Percentiles rank a stretch among this genome's conserved stretches.
phyloP scores from a whole-genome alignment of 2,888 invertebrate genomes.

The Oscheius onirici region DNA sequence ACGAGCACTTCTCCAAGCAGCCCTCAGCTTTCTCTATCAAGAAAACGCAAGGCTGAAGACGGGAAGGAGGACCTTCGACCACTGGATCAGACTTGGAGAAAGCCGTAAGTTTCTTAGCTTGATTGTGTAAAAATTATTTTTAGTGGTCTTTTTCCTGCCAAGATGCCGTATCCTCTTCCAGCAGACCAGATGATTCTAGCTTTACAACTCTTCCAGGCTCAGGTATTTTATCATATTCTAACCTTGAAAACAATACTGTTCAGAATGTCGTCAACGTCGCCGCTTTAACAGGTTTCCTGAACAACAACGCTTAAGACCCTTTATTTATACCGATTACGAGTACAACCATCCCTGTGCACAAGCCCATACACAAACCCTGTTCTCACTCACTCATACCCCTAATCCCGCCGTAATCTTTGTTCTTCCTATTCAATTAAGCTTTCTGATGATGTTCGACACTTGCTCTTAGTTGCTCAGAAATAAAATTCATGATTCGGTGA shows the following conservation, averaged over 20 bases:
- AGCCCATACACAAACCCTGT: background rate
- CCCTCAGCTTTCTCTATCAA: background rate
- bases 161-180: constrained; percentile 18
- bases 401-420: background rate
- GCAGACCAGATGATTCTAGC: constrained; percentile 30
- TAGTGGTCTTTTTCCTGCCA: background rate
- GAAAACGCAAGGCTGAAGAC: constrained; percentile 30
- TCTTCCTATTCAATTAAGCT: background rate
- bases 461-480: too few species aligned
- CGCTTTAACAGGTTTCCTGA: constrained; percentile 21
- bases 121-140: background rate
- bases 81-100: constrained; percentile 31
- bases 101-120: background rate
- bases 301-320: constrained; percentile 17
- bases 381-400: too few species aligned
- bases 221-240: constrained; percentile 15
- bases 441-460: background rate
- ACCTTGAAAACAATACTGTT: background rate
- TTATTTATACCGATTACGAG: constrained; percentile 3
- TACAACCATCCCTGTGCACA: constrained; percentile 3
- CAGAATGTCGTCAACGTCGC: background rate
- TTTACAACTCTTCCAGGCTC: constrained; percentile 34
- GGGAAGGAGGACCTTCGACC: constrained; percentile 2
- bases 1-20: constrained; percentile 13
- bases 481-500: too few species aligned